Evolutionary conservation across 2,888 invertebrate species (phyloP).

Genomic region (Alloplasta piceator): DNA sequence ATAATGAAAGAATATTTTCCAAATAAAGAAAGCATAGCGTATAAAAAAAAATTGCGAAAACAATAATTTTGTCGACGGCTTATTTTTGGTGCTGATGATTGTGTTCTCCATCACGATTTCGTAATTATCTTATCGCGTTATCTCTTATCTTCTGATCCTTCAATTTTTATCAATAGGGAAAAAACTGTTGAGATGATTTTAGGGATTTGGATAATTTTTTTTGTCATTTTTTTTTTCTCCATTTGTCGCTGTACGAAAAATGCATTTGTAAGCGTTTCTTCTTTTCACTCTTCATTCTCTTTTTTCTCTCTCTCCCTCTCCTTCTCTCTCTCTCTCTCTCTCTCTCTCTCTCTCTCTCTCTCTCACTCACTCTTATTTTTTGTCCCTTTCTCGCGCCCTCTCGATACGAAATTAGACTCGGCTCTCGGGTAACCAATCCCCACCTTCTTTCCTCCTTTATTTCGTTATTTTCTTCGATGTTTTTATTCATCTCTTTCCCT

Average conservation of each 20-base stretch:
- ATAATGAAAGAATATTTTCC: too few relatives aligned
- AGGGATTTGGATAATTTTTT: neutral
- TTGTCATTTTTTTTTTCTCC: slow-evolving; percentile 12
- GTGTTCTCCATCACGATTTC: too few relatives aligned
- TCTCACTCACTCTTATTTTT: slow-evolving; percentile 6
- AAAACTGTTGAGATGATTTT: too few relatives aligned
- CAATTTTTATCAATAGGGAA: too few relatives aligned
- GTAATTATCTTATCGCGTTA: too few relatives aligned
- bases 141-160: too few relatives aligned
- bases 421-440: slow-evolving; percentile 38
- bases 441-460: neutral
- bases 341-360: slow-evolving; percentile 21
- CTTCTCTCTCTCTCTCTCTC: neutral
- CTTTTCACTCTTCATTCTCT: slow-evolving; percentile 4
- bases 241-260: too few relatives aligned
- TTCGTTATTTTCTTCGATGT: slow-evolving; percentile 49
- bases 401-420: slow-evolving; percentile 56
- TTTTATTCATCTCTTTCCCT: slow-evolving; percentile 16
- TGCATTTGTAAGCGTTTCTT: too few relatives aligned
- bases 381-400: slow-evolving; percentile 26
- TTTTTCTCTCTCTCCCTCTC: slow-evolving; percentile 7
- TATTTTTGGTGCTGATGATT: too few relatives aligned
- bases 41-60: too few relatives aligned
- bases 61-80: too few relatives aligned
- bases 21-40: too few relatives aligned